Percentiles rank a stretch among this genome's conserved stretches.
phyloP scores from a whole-genome alignment of 2,888 invertebrate genomes.

The Diaphora mendica region DNA sequence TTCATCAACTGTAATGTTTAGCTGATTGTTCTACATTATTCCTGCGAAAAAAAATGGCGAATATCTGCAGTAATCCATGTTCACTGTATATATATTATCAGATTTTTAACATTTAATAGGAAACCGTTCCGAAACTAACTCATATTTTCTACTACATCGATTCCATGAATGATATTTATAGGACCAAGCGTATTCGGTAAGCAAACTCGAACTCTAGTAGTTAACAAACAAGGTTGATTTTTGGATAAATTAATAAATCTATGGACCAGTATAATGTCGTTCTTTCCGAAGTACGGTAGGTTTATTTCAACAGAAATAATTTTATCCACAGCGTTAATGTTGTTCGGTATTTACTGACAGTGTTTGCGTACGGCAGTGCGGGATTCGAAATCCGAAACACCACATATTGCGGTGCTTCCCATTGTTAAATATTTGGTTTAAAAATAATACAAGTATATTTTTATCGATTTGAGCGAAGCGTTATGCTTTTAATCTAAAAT shows the following conservation, averaged over 20 bases:
- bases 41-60: too few relatives aligned
- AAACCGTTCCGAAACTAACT: slow-evolving; percentile 29
- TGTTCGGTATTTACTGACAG: slow-evolving; percentile 43
- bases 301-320: slow-evolving; percentile 51
- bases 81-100: slow-evolving; percentile 22
- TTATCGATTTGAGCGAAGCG: not conserved
- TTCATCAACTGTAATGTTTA: too few relatives aligned
- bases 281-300: slow-evolving; percentile 31
- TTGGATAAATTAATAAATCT: not conserved
- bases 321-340: slow-evolving; percentile 45
- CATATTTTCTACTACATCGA: slow-evolving; percentile 50
- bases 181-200: not conserved
- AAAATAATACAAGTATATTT: slow-evolving; percentile 30
- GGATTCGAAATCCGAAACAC: slow-evolving; percentile 31
- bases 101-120: slow-evolving; percentile 27
- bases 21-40: too few relatives aligned
- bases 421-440: slow-evolving; percentile 34
- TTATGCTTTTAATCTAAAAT: not conserved
- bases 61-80: not conserved
- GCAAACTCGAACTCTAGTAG: slow-evolving; percentile 4
- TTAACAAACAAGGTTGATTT: slow-evolving; percentile 2
- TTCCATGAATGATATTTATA: slow-evolving; percentile 40
- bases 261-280: slow-evolving; percentile 25
- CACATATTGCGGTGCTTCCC: slow-evolving; percentile 39
- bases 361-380: slow-evolving; percentile 40